phyloP scores from a whole-genome alignment of 2,888 invertebrate genomes.

The Mythimna impura region DNA sequence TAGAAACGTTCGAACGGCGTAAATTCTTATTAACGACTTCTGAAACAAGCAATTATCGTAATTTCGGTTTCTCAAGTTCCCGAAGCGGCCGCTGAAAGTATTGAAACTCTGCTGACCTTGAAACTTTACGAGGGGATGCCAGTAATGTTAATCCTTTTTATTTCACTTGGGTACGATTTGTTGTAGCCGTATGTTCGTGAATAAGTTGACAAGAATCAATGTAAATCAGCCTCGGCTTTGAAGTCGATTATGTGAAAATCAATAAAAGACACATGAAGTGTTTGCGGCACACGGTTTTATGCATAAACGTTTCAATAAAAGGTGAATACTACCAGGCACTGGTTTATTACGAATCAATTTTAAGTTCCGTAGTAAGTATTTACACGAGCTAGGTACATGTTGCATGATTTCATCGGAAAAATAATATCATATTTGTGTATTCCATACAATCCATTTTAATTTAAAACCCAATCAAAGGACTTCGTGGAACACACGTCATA shows the following conservation, averaged over 20 bases:
- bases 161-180: constrained; percentile 36
- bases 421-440: neutral
- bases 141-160: constrained; percentile 40
- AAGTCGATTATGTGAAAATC: constrained; percentile 52
- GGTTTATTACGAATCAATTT: neutral
- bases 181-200: constrained; percentile 28
- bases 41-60: constrained; percentile 45
- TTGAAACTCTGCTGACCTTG: constrained; percentile 40
- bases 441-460: constrained; percentile 22
- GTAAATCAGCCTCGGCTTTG: constrained; percentile 30
- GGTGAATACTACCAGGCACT: neutral
- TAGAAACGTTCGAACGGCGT: constrained; percentile 29
- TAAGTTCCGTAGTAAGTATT: neutral
- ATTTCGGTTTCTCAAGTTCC: constrained; percentile 37
- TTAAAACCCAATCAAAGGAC: constrained; percentile 38
- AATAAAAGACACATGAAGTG: constrained; percentile 45
- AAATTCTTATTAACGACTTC: constrained; percentile 49
- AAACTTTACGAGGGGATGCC: constrained; percentile 40
- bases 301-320: constrained; percentile 28
- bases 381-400: neutral
- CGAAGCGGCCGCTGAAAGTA: constrained; percentile 14
- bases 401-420: neutral
- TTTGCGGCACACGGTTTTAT: constrained; percentile 28
- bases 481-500: constrained; percentile 29
- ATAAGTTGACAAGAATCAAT: constrained; percentile 43